Base-by-base conservation (phyloP, 2,797 vertebrate species). In the Argyrosomus regius region DNA sequence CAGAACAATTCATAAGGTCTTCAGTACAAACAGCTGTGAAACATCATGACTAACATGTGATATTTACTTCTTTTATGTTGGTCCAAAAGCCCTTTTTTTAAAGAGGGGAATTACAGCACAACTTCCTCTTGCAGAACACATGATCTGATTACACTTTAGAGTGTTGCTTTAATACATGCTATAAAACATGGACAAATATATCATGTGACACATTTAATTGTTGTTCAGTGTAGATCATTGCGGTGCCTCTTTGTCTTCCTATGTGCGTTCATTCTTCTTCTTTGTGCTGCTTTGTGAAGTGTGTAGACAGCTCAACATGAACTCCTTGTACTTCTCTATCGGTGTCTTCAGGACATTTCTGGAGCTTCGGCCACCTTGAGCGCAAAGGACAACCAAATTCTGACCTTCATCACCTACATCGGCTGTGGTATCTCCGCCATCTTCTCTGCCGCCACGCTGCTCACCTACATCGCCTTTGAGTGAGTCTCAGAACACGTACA, bases 381-480 rank as follows among this genome's bases (percentile, higher is more conserved):
- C 69, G 6, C 81, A 2, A 78, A 86, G 84, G 97, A 97, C 87
- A 96, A 89, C 11, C 95, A 87, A 88, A 92, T 96, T 45, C 96
- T 99, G 67, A 99, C 97, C 64, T 98, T 98, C 81, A 96, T 99
- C 90, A 97, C 96, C 31, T 98, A 99, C 88, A 93, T 99, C 11
- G 98, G 98, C 64, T 99, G 98, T 80, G 98, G 97, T 18, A 78
- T 99, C 87, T 99, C 98, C 0, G 97, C 98, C 60, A 96, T 99
- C 91, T 99, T 97, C 89, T 98, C 97, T 5, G 98, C 98, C 9
- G 96, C 95, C 57, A 99, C 98, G 43, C 96, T 99, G 76, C 95
- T 99, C 76, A 99, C 98, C n/a, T 99, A 99, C 66, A 93, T 98
- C 75, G 97, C 98, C 26, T 99, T 99, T 80, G 98, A 99, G 98